These are phyloP conservation scores for Tuta absoluta DNA, from an alignment of 2,888 invertebrate genomes.

Conservation along the genomic window DNA sequence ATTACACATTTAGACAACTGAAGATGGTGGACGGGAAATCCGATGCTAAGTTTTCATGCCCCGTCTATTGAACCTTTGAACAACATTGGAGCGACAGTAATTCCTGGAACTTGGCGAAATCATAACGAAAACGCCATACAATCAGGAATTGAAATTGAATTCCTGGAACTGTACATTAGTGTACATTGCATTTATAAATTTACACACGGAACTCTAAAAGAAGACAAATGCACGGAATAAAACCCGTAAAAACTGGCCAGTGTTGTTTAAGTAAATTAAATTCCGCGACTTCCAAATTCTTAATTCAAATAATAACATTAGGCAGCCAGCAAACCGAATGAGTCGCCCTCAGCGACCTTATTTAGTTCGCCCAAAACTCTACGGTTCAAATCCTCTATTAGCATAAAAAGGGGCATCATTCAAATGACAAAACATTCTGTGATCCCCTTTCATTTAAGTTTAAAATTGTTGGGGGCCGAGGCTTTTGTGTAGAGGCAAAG, in stretches of 20 bases:
- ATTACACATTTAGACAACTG: no score
- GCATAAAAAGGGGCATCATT: slow-evolving; percentile 75
- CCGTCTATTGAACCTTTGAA: no score
- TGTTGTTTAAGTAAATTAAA: slow-evolving; percentile 65
- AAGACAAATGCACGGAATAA: slow-evolving; percentile 30
- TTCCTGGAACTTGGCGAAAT: no score
- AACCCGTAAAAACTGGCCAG: slow-evolving; percentile 41
- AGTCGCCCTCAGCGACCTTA: slow-evolving; percentile 55
- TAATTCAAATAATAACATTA: slow-evolving; percentile 74
- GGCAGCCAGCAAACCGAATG: slow-evolving; percentile 53
- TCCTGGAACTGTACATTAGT: background rate
- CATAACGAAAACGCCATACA: no score
- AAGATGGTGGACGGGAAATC: no score
- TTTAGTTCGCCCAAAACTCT: slow-evolving; percentile 61
- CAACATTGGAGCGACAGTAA: no score
- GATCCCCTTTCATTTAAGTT: slow-evolving; percentile 75
- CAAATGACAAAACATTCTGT: slow-evolving; percentile 71
- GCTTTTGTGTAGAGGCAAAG: slow-evolving; percentile 3
- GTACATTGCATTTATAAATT: background rate
- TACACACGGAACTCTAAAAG: slow-evolving; percentile 27
- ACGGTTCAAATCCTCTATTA: slow-evolving; percentile 61
- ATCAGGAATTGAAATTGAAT: background rate
- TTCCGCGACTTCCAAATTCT: slow-evolving; percentile 61
- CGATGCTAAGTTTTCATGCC: no score
- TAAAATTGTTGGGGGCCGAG: slow-evolving; percentile 64